Base-by-base conservation (phyloP, 2,888 invertebrate species). In the Danaus chrysippus region DNA sequence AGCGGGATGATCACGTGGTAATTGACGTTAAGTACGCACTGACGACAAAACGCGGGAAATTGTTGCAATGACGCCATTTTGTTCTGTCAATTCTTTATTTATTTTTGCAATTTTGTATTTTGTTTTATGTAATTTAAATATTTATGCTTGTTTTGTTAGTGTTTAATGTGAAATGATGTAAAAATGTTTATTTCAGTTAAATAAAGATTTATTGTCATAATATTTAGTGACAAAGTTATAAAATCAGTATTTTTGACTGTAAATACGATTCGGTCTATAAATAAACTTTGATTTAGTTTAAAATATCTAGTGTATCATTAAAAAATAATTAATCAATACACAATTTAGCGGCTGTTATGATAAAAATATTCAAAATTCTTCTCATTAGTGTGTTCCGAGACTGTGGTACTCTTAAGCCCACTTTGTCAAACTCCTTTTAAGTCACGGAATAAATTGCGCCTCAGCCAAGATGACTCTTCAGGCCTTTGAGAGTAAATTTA, bases 1-100 rank as follows among this genome's bases (percentile, higher is more conserved):
- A 84, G 76, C 81, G 83, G 84, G 76, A 79, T 82, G 80, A 86
- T 84, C 84, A 82, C 80, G 74, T 70, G 76, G 64, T 84, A 84
- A 84, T 85, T 84, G 84, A 84, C 84, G 74, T 77, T 70, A 75
- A 81, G 74, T 72, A 70, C 64, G 66, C 71, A 69, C 68, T 74
- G 82, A 76, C 73, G 74, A 76, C 80, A 79, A 81, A 79, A 75
- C 73, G 76, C 73, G 74, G 73, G 74, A 78, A 79, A 76, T 76
- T 76, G 71, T 55, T 59, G 42, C 65, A 71, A 70, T 67, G 70
- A 59, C 64, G 69, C 71, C 62, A 69, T 73, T 75, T 72, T 58
- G 15, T 56, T 61, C 58, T 63, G 53, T 57, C 53, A 34, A 56
- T 34, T 57, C 44, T 6, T 17, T 17, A 17, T 15, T 3, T 17